phyloP scores from a whole-genome alignment of 1,140 invertebrate species.

The Orius insidiosus region DNA sequence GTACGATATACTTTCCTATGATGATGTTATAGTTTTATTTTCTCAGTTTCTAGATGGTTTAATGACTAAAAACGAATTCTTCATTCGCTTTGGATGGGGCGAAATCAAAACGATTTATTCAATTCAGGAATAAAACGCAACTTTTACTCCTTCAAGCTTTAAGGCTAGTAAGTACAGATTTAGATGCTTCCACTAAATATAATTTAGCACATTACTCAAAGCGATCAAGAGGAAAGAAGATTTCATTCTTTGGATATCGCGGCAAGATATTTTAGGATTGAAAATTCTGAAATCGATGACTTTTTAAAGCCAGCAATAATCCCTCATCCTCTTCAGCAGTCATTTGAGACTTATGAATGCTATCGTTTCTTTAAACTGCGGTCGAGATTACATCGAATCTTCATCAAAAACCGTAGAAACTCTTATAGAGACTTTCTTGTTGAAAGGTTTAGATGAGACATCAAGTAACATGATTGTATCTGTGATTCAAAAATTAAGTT shows the following conservation, averaged over 20 bases:
- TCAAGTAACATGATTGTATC: conserved; percentile 44
- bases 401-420: conserved; percentile 23
- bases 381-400: conserved; percentile 30
- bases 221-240: conserved; percentile 24
- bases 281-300: conserved; percentile 22
- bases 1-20: not conserved
- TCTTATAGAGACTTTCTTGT: conserved; percentile 21
- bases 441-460: conserved; percentile 20
- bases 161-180: conserved; percentile 33
- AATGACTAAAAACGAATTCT: not conserved
- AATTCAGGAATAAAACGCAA: conserved; percentile 29
- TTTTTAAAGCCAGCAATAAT: conserved; percentile 24
- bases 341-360: conserved; percentile 38
- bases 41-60: not conserved
- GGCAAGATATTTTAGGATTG: conserved; percentile 26
- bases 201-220: conserved; percentile 27
- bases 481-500: conserved; percentile 43
- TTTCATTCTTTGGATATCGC: conserved; percentile 26
- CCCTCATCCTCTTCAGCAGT: conserved; percentile 28
- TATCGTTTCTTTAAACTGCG: conserved; percentile 33
- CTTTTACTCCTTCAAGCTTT: conserved; percentile 43
- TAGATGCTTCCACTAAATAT: not conserved
- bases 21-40: not conserved
- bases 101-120: conserved; percentile 36
- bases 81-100: conserved; percentile 29